phyloP scores from a whole-genome alignment of 2,113 vertebrate genomes.

The cattle (Bos taurus) region ARS-UCD2.0 NC_037330.1:5962001-5962500 shows the following conservation, averaged over 20 bases:
- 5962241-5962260: background rate
- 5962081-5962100: background rate
- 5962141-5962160: background rate
- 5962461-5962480: background rate
- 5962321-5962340: background rate
- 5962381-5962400: background rate
- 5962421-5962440: background rate
- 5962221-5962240: background rate
- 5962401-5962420: background rate
- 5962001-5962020: background rate
- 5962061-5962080: background rate
- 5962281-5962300: background rate
- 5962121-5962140: background rate
- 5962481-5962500: background rate
- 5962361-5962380: background rate
- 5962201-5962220: background rate
- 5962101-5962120: constrained; percentile 4
- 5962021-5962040: background rate
- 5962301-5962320: background rate
- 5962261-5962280: background rate
- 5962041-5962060: background rate
- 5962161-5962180: constrained; percentile 13
- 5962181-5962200: background rate
- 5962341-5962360: background rate
- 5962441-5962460: background rate